Evolutionary conservation across 2,797 vertebrate genomes (phyloP).

Genomic region (Bradypus variegatus): DNA sequence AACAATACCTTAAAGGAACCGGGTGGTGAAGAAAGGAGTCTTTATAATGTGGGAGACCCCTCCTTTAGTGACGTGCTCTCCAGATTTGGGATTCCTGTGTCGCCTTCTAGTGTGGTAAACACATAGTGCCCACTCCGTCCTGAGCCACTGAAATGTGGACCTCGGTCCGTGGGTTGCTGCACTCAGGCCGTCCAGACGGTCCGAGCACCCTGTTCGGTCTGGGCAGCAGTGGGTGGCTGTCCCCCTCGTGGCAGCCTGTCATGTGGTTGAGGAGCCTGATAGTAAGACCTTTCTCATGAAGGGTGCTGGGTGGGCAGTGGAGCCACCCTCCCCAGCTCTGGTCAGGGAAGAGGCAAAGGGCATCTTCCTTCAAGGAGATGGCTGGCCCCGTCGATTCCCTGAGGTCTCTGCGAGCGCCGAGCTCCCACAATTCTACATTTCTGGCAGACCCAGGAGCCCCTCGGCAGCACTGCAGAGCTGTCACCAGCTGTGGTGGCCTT

Average conservation of each 20-base stretch:
- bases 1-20: not conserved
- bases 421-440: not conserved
- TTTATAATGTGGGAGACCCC: not conserved
- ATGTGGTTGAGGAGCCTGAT: not conserved
- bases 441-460: not conserved
- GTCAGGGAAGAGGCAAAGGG: not conserved
- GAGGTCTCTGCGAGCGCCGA: not conserved
- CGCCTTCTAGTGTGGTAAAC: too few relatives aligned
- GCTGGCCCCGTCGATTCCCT: not conserved
- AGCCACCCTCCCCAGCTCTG: too few relatives aligned
- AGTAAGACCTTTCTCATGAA: not conserved
- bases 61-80: not conserved
- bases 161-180: too few relatives aligned
- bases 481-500: not conserved
- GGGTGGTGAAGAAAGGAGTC: not conserved
- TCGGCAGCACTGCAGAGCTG: not conserved
- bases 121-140: not conserved
- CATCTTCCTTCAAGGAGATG: not conserved
- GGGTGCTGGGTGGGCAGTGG: not conserved
- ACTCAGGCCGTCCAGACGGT: not conserved
- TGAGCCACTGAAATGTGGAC: not conserved
- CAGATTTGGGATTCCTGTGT: too few relatives aligned
- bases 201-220: too few relatives aligned
- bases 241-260: too few relatives aligned
- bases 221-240: rapidly evolving